phyloP scores from a whole-genome alignment of 2,888 invertebrate genomes.

The Xanthostigma xanthostigma region DNA sequence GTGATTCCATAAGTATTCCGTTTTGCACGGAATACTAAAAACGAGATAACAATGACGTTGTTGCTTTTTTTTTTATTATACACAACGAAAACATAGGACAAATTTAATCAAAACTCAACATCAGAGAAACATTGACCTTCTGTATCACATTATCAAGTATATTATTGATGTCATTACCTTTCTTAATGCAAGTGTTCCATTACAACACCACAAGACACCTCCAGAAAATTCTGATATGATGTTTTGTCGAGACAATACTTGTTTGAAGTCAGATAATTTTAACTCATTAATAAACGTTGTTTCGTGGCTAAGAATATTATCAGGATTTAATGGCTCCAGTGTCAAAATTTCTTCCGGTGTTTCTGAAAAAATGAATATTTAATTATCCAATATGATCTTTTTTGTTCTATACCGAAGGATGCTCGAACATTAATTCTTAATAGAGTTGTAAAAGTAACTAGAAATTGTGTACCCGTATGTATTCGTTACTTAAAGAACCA shows the following conservation, averaged over 20 bases:
- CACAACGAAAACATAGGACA: too few relatives aligned
- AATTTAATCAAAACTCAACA: too few relatives aligned
- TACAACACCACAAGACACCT: slow-evolving; percentile 88
- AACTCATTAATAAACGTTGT: slow-evolving; percentile 87
- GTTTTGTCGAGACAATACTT: slow-evolving; percentile 56
- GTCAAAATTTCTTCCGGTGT: slow-evolving; percentile 42
- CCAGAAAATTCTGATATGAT: slow-evolving; percentile 77
- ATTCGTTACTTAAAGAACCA: too few relatives aligned
- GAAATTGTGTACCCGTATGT: too few relatives aligned
- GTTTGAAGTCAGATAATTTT: slow-evolving; percentile 82
- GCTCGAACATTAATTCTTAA: neutral
- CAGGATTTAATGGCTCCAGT: slow-evolving; percentile 44
- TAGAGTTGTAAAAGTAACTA: too few relatives aligned
- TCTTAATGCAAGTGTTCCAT: slow-evolving; percentile 76
- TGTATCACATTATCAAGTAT: too few relatives aligned
- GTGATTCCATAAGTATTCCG: too few relatives aligned
- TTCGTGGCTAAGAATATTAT: slow-evolving; percentile 50
- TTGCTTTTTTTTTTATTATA: neutral
- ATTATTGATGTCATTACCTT: slow-evolving; percentile 37
- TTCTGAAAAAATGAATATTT: neutral
- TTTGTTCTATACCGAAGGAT: neutral
- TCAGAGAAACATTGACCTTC: too few relatives aligned
- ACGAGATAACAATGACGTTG: neutral
- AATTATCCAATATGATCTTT: neutral
- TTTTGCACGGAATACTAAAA: too few relatives aligned